Evolutionary conservation across 2,888 invertebrate species (phyloP), one percentile per base, ranked within the genome.

Genomic region (Spialia ferax): DNA sequence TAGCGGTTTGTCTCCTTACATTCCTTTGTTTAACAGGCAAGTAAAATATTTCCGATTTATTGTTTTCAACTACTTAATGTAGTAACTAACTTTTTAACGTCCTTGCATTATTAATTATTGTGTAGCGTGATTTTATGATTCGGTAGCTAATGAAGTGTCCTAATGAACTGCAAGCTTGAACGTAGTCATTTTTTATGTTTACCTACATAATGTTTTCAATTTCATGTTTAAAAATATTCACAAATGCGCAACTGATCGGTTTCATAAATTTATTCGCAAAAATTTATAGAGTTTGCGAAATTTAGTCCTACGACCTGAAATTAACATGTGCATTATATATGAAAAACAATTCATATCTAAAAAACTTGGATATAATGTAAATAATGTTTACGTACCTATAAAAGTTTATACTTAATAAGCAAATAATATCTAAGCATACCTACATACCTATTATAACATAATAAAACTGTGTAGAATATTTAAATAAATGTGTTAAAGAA

Each of bases 11-110:
- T 88, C 89, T 93, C 69, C 70, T 89, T 69, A 73, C 79, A 60
- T 74, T 90, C 77, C 83, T 92, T 85, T 89, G 86, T 83, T 86
- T 84, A 82, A 78, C 88, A 80, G 82, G 92, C 91, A 79, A 88
- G 92, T 87, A 77, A 54, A 23, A 32, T 48, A 35, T 4, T 18
- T 48, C 45, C 69, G 10, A 72, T 69, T 69, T 45, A 45, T 22
- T 56, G 45, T 75, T 70, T 70, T 56, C 68, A 32, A 63, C 61
- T 70, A 45, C 50, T 29, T 72, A 63, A 73, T 70, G 20, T 60
- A 59, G 70, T 73, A 72, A 65, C 56, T 66, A 72, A 73, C 71
- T 35, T 52, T 22, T 1, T 10, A 18, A 48, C 15, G 77, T 76
- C 80, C 77, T 83, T 83, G 80, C 79, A 76, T 69, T 50, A 56